These are phyloP conservation scores for Bombycilla garrulus DNA, from an alignment of 2,113 vertebrate genomes.

Conservation along the genomic window DNA sequence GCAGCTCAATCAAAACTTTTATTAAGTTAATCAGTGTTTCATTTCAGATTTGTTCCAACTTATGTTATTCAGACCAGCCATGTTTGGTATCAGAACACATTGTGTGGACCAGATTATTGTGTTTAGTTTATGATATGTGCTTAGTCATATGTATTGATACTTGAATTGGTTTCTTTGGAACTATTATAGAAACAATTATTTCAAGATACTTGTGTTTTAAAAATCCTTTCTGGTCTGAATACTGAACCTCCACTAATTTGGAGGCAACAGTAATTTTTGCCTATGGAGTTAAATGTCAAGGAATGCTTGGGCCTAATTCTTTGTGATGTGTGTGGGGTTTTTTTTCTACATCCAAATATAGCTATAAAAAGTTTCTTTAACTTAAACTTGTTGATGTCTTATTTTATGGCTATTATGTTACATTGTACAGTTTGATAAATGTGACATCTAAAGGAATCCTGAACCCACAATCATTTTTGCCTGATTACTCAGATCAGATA, in stretches of 20 bases:
- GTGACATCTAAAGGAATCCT: background rate
- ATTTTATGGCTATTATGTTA: background rate
- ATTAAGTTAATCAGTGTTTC: background rate
- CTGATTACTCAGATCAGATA: background rate
- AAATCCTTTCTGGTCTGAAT: background rate
- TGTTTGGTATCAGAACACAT: background rate
- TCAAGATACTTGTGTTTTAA: background rate
- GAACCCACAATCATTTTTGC: background rate
- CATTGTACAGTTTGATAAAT: background rate
- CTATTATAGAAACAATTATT: background rate
- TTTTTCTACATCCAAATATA: background rate
- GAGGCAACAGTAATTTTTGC: background rate
- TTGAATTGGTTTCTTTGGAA: background rate
- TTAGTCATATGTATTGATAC: background rate
- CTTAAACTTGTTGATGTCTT: background rate
- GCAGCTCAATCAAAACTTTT: background rate
- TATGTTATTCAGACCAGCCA: background rate
- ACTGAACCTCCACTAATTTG: background rate
- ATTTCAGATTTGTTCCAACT: background rate
- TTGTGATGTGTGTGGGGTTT: accelerated
- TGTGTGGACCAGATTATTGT: background rate
- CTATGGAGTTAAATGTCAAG: background rate
- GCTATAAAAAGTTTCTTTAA: background rate
- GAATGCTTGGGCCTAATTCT: background rate
- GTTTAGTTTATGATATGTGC: accelerated